A percentile compares a stretch with the other conserved stretches of the same genome.
Evolutionary conservation across 2,888 invertebrate species (phyloP).

Genomic region (Thumatha senex): DNA sequence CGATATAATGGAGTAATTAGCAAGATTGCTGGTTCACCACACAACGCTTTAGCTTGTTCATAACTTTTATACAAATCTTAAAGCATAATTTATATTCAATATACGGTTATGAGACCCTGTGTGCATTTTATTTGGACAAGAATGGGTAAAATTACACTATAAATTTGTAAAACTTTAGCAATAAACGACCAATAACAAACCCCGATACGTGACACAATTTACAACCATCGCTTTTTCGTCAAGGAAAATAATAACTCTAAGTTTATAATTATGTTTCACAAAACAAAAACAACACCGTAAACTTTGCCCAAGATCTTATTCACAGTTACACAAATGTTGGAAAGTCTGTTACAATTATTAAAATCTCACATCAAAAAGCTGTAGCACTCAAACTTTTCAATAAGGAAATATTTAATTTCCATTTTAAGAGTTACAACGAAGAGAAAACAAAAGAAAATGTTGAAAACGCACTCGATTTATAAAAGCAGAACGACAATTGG

Average conservation of each 20-base stretch:
- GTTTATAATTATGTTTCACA: conserved; percentile 20
- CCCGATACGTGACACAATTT: conserved; percentile 12
- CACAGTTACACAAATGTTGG: conserved; percentile 33
- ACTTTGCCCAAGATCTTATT: conserved; percentile 30
- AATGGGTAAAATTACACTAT: too few relatives aligned
- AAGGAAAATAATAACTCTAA: conserved; percentile 15
- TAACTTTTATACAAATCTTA: conserved; percentile 38
- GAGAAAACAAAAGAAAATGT: conserved; percentile 58
- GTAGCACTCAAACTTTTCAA: conserved; percentile 68
- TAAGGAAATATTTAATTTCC: conserved; percentile 73
- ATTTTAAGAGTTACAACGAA: conserved; percentile 53
- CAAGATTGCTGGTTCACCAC: conserved; percentile 49
- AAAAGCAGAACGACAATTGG: conserved; percentile 61
- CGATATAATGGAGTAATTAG: conserved; percentile 62
- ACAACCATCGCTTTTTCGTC: conserved; percentile 10
- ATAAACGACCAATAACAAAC: conserved; percentile 16
- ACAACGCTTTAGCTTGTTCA: conserved; percentile 30
- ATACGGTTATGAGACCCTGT: too few relatives aligned
- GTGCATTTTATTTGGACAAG: too few relatives aligned
- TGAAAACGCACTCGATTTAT: conserved; percentile 62
- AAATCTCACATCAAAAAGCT: conserved; percentile 59
- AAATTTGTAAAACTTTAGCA: too few relatives aligned
- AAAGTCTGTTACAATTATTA: conserved; percentile 65
- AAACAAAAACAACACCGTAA: conserved; percentile 25
- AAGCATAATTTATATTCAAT: conserved; percentile 39